Evolutionary conservation across 2,797 vertebrate species (phyloP).

Genomic region (Psittacula echo): DNA sequence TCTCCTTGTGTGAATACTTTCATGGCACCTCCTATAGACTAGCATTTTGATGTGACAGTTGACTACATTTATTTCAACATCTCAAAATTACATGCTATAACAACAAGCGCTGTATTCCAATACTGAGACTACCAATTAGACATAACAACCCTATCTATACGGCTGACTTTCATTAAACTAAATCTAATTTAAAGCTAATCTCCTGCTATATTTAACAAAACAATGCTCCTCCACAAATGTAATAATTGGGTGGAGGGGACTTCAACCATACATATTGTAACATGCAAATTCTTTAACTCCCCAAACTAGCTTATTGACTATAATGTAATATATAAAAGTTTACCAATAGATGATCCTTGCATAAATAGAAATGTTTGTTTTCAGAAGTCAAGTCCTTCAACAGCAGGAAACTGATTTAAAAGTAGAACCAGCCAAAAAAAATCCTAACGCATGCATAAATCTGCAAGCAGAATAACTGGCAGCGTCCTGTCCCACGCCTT

Average conservation of each 20-base stretch:
- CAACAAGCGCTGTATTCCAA: conserved; percentile 25
- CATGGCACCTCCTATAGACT: not conserved
- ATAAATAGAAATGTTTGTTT: conserved; percentile 25
- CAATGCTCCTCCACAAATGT: not conserved
- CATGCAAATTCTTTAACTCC: conserved; percentile 31
- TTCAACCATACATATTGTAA: conserved; percentile 5
- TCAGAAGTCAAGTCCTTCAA: conserved; percentile 19
- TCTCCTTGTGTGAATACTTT: not conserved
- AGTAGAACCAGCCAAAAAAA: not conserved
- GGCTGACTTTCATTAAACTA: conserved; percentile 37
- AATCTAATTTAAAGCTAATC: conserved; percentile 35
- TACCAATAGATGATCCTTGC: conserved; percentile 10
- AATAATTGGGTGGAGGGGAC: not conserved
- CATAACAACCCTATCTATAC: not conserved
- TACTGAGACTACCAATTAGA: conserved; percentile 21
- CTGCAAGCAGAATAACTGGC: conserved; percentile 49
- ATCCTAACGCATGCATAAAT: conserved; percentile 5
- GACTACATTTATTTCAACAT: conserved; percentile 17
- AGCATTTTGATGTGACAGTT: not conserved
- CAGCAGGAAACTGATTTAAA: conserved; percentile 26
- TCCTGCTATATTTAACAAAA: conserved; percentile 38
- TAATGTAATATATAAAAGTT: not conserved
- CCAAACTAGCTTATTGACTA: conserved; percentile 34
- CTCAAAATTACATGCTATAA: not conserved
- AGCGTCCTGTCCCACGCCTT: not conserved